phyloP scores from a whole-genome alignment of 2,797 vertebrate genomes.

The Gymnoscopelus braueri region DNA sequence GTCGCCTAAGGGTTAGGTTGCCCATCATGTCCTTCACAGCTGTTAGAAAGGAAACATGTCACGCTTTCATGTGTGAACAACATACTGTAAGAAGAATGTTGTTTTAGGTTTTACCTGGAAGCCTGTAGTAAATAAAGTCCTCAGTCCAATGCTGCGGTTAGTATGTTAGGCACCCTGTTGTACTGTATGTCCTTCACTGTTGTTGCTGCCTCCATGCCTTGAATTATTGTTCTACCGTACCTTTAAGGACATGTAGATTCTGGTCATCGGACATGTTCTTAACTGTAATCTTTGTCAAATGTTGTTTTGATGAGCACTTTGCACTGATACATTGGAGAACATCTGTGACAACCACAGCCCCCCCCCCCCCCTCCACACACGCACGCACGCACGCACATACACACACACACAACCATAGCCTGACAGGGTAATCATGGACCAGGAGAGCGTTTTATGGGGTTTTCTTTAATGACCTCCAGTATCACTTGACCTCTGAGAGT shows the following conservation, averaged over 20 bases:
- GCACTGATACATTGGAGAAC: neutral
- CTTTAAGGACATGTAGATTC: slow-evolving; percentile 17
- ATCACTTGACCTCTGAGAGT: slow-evolving; percentile 75
- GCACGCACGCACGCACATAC: too few relatives aligned
- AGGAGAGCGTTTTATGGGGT: slow-evolving; percentile 74
- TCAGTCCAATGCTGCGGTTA: slow-evolving; percentile 40
- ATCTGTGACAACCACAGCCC: too few relatives aligned
- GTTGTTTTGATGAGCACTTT: slow-evolving; percentile 22
- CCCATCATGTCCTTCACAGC: slow-evolving; percentile 63
- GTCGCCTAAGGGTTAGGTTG: slow-evolving; percentile 58
- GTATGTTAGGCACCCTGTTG: slow-evolving; percentile 15
- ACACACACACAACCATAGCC: slow-evolving; percentile 11
- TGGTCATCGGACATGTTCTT: slow-evolving; percentile 38
- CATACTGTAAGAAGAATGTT: slow-evolving; percentile 51
- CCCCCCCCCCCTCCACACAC: too few relatives aligned
- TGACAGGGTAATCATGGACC: slow-evolving; percentile 81
- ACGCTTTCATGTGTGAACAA: slow-evolving; percentile 66
- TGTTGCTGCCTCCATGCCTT: slow-evolving; percentile 19
- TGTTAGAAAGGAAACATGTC: slow-evolving; percentile 52
- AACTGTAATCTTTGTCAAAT: slow-evolving; percentile 27
- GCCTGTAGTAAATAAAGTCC: slow-evolving; percentile 58
- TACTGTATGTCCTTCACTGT: slow-evolving; percentile 6
- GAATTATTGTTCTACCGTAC: slow-evolving; percentile 13
- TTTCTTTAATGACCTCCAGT: slow-evolving; percentile 77
- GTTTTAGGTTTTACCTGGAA: slow-evolving; percentile 63